Evolutionary conservation across 2,888 invertebrate species (phyloP).

Genomic region (Bugula neritina): DNA sequence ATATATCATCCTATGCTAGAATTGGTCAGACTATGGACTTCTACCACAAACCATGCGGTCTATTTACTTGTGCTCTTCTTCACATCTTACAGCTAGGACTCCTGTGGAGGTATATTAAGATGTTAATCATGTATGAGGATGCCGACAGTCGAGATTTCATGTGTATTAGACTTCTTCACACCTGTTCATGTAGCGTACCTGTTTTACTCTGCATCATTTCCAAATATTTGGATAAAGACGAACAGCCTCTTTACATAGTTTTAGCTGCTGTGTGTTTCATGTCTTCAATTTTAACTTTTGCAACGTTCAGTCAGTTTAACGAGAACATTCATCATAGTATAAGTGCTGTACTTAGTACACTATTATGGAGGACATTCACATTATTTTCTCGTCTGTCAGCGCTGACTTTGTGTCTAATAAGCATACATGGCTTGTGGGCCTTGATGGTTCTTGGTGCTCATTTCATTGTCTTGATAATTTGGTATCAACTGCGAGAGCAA

Average conservation of each 20-base stretch:
- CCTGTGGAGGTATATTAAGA: slow-evolving; percentile 11
- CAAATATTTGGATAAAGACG: background rate
- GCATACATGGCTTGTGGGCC: slow-evolving; percentile 2
- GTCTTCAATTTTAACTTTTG: background rate
- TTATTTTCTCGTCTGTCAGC: slow-evolving; percentile 13
- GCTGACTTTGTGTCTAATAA: background rate
- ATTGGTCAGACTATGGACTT: slow-evolving; percentile 7
- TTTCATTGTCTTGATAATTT: slow-evolving; percentile 9
- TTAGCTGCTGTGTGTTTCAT: background rate
- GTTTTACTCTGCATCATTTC: background rate
- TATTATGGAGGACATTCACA: slow-evolving; percentile 2
- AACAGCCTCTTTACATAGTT: background rate
- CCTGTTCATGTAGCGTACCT: background rate
- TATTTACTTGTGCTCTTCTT: background rate
- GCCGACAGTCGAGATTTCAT: slow-evolving; percentile 3
- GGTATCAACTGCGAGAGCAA: slow-evolving; percentile 16
- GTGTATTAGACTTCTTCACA: background rate
- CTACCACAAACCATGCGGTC: slow-evolving; percentile 13
- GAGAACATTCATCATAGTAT: background rate
- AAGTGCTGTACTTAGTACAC: background rate
- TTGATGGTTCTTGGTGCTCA: background rate
- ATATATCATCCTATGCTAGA: background rate
- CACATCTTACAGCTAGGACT: background rate
- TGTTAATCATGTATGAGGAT: background rate
- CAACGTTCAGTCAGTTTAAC: background rate